Base-by-base conservation (phyloP, 2,888 invertebrate genomes). In the Trissolcus japonicus region DNA sequence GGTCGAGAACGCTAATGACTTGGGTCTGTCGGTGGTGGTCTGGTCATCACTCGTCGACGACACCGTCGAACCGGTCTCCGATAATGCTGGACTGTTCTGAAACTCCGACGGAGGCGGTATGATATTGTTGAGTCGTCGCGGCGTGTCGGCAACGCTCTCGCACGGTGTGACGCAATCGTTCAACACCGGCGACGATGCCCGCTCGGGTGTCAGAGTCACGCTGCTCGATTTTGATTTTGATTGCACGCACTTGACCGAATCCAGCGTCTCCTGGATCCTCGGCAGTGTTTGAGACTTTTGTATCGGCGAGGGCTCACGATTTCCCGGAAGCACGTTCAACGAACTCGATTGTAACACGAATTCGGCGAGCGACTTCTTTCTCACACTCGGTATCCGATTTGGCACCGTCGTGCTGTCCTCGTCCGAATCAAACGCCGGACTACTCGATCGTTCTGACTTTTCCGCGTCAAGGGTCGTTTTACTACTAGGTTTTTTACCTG, bases 341-440 rank as follows among this genome's bases (percentile, higher is more conserved):
- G 90, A 90, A 51, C 93, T 93, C 1, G 93, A 92, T 85, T 94
- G 94, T 82, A 93, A 92, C 0, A 94, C 92, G 77, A 94, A 90
- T 53, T 94, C 94, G 0, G 93, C 94, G 7, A 94, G 90, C 0
- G 93, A 92, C 53, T 93, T 90, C 84, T 94, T 93, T 78, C 92
- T 91, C 0, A 90, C 83, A 67, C 91, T 91, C 9, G 73, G 68
- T 4, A 54, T 46, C 17, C 72, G 71, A 14, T 80, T 80, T 4
- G 69, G 79, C 2, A 74, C 69, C 16, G 78, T 71, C 0, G 93
- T 93, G 78, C 95, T 94, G 84, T 98, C 98, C 78, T 98, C 97
- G 86, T 98, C 98, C 0, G 98, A 98, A 83, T 98, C 98, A 86
- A 98, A 98, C 0, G 96, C 96, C 0, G 96, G 93, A 87, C 97